Percentiles rank a stretch among this genome's conserved stretches.
Conservation (phyloP, 92 coral and sea anemone genomes). For the Epizoanthus stellaris region DNA sequence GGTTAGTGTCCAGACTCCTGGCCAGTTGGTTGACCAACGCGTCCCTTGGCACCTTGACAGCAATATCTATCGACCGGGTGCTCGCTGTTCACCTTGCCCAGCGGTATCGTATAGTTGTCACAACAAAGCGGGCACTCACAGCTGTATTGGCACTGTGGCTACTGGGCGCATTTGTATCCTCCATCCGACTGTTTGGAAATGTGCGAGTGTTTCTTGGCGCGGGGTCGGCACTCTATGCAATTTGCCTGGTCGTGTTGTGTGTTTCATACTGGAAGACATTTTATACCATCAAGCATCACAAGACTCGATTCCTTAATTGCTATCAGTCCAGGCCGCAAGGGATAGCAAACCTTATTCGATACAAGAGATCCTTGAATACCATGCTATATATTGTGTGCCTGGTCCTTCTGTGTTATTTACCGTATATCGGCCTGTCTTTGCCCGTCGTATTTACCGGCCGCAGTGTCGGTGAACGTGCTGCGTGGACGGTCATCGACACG, state of each 20-base stretch:
- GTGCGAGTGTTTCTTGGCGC: not conserved
- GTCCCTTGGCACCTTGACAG: not conserved
- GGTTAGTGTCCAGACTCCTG: not conserved
- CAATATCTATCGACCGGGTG: slow-evolving; percentile 9
- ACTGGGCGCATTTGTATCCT: not conserved
- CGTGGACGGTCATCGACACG: slow-evolving; percentile 8
- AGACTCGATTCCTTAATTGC: not conserved
- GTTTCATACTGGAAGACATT: not conserved
- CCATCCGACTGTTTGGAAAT: not conserved
- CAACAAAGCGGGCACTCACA: not conserved
- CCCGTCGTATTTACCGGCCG: not conserved
- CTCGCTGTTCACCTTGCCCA: not conserved
- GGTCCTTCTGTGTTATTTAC: not conserved
- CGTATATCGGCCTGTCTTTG: slow-evolving; percentile 1
- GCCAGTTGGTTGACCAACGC: not conserved
- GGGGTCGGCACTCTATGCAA: not conserved
- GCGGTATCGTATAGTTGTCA: not conserved
- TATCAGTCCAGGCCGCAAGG: not conserved
- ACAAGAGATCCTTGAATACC: not conserved
- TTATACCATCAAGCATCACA: not conserved
- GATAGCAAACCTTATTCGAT: not conserved
- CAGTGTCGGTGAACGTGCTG: not conserved
- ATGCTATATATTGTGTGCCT: not conserved
- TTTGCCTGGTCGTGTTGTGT: not conserved
- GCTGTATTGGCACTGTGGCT: not conserved